Base-by-base conservation (phyloP, 2,113 vertebrate genomes). In the Ranitomeya imitator region DNA sequence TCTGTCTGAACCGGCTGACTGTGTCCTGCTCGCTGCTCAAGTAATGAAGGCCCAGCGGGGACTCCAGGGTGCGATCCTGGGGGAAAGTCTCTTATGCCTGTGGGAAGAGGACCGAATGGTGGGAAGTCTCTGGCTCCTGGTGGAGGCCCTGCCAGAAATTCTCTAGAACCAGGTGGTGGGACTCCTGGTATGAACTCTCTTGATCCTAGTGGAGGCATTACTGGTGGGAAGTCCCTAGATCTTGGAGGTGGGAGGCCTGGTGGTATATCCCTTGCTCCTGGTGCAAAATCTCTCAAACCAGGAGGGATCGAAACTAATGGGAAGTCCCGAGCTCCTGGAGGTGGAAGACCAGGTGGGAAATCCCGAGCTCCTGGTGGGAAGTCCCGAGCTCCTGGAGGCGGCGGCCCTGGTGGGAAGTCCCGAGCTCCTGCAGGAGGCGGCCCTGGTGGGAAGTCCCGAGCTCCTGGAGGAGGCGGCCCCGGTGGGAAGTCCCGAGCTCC, bases 331-430 rank as follows among this genome's bases (percentile, higher is more conserved):
- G 93, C 90, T 63, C 92, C 92, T 0, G 92, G 54, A 0, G 93
- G 92, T 21, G 77, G 85, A 14, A 71, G 73, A n/a, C 76, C 77
- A 37, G 85, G 85, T 55, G 89, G 88, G 26, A 95, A 92, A 93
- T 97, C 96, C 92, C 94, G 95, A 93, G 73, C 89, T 21, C 71
- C 85, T 15, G 57, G 73, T 52, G 89, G 89, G 52, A 95, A 93
- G 93, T 97, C 96, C 91, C 69, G 69, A 15, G 12, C 89, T 21
- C 91, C 84, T 89, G 90, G 79, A 69, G 93, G 92, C 1, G 16
- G 71, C 2, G 18, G 31, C 11, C 71, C 85, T 15, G 57, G 73
- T 52, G 89, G 89, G 52, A 95, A 93, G 93, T 97, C 96, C 91
- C 69, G 69, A 15, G 12, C 94, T 73, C 78, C 61, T 18, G 26